Conservation (phyloP, 1,140 invertebrate genomes). For the Drosophila nasuta region DNA sequence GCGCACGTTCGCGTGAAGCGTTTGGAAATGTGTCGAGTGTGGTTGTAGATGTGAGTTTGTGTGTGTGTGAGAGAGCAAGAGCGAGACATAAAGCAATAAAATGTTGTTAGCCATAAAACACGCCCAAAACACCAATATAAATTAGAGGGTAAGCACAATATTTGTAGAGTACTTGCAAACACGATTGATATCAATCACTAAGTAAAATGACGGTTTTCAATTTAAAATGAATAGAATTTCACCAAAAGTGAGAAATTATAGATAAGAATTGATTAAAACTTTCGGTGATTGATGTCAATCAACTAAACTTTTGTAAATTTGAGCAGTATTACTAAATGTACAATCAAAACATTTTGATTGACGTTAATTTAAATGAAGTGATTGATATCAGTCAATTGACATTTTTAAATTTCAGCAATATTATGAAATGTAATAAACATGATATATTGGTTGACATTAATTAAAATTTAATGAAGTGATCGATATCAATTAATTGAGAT, state of each 20-base stretch:
- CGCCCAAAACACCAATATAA: conserved; percentile 55
- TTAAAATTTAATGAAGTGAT: background rate
- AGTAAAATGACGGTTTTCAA: background rate
- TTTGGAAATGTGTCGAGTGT: conserved; percentile 41
- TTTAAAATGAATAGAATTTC: too few relatives aligned
- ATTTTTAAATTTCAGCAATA: background rate
- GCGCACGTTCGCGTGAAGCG: conserved; percentile 70
- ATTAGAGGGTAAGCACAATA: conserved; percentile 7
- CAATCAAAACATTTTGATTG: background rate
- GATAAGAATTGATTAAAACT: too few relatives aligned
- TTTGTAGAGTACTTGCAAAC: conserved; percentile 34
- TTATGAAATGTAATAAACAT: too few relatives aligned
- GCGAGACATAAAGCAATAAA: conserved; percentile 74
- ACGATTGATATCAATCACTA: background rate
- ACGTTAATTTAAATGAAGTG: background rate
- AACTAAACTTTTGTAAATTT: background rate
- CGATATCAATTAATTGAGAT: background rate
- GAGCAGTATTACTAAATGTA: too few relatives aligned
- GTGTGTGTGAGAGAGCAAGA: conserved; percentile 56
- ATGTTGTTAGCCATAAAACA: conserved; percentile 72
- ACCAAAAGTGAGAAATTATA: too few relatives aligned
- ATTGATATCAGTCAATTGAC: background rate
- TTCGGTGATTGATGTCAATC: background rate
- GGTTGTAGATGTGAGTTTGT: conserved; percentile 20
- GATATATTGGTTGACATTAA: background rate